A percentile compares a stretch with the other conserved stretches of the same genome.
phyloP scores from a whole-genome alignment of 1,140 invertebrate genomes.

The Drosophila triauraria region DNA sequence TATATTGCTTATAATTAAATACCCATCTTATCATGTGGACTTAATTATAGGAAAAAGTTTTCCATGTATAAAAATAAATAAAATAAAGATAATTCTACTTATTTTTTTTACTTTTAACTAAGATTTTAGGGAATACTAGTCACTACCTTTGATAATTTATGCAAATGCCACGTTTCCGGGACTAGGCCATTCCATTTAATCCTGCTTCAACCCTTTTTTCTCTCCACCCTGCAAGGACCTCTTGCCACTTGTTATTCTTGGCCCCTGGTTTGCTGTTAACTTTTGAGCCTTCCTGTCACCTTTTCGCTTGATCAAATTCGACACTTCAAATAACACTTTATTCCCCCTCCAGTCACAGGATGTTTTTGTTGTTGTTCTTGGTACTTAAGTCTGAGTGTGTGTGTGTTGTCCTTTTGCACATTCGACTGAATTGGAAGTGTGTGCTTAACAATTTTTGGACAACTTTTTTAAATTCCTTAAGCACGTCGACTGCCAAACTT shows the following conservation, averaged over 20 bases:
- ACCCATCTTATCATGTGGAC: no score
- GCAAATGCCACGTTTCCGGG: constrained; percentile 3
- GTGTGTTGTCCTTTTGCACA: constrained; percentile 56
- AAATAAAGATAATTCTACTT: not conserved
- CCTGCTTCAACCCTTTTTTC: not conserved
- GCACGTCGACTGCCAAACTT: constrained; percentile 63
- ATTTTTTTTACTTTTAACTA: not conserved
- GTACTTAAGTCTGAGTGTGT: constrained; percentile 30
- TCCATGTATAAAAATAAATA: not conserved
- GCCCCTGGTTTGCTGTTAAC: constrained; percentile 39
- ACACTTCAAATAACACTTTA: constrained; percentile 72
- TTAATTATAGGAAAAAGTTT: no score
- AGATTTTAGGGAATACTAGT: not conserved
- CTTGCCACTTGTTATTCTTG: constrained; percentile 33
- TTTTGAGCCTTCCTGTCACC: constrained; percentile 62
- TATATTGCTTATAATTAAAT: not conserved
- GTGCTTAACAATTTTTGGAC: constrained; percentile 76
- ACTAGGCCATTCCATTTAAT: not conserved
- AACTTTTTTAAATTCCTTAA: constrained; percentile 77
- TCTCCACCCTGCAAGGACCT: not conserved
- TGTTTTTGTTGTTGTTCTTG: constrained; percentile 36
- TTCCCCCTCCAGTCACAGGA: not conserved
- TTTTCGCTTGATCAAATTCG: constrained; percentile 71
- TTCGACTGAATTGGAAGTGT: constrained; percentile 71
- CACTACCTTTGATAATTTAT: constrained; percentile 10